Base-by-base conservation (phyloP, 1,140 invertebrate species). In the Halyomorpha halys region DNA sequence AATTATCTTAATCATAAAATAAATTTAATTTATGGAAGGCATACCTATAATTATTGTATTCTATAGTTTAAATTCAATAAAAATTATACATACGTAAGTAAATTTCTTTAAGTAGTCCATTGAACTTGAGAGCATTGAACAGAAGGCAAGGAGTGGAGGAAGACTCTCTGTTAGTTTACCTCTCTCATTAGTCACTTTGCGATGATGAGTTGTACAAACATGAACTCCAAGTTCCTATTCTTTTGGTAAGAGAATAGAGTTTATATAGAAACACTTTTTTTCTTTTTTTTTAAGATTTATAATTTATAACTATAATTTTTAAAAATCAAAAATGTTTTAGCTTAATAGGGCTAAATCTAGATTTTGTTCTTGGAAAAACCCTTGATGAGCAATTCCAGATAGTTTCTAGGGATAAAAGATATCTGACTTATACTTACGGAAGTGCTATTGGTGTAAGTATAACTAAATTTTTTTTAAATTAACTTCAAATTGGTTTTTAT, bases 361-460 rank as follows among this genome's bases (percentile, higher is more conserved):
- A 19, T 49, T 49, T 8, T n/a, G 47, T 18, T n/a, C 2, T 19
- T 23, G 16, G 16, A 60, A 60, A 15, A 39, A 60, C 59, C 3
- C 34, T 60, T 30, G 59, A 60, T 18, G 59, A 60, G 5, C 59
- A 60, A 23, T 60, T 60, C 25, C 15, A 60, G 16, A 60, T 44
- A 19, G 16, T 60, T 44, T 39, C 59, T 47, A 2, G 61, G 18
- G n/a, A 45, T 16, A 64, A 44, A 14, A 34, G 63, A 44, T 64
- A 64, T 25, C n/a, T 64, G 4, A 56, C 44, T 45, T 64, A 59
- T 25, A n/a, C 27, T 2, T 14, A 16, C 16, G 63, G 63, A 16
- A 64, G 63, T 64, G 54, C 30, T 25, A 64, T 64, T 59, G 63
- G 63, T 23, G 63, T 64, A 44, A 63, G 61, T 62, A 44, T 14